Base-by-base conservation (phyloP, 2,797 vertebrate genomes). In the Okamejei kenojei region DNA sequence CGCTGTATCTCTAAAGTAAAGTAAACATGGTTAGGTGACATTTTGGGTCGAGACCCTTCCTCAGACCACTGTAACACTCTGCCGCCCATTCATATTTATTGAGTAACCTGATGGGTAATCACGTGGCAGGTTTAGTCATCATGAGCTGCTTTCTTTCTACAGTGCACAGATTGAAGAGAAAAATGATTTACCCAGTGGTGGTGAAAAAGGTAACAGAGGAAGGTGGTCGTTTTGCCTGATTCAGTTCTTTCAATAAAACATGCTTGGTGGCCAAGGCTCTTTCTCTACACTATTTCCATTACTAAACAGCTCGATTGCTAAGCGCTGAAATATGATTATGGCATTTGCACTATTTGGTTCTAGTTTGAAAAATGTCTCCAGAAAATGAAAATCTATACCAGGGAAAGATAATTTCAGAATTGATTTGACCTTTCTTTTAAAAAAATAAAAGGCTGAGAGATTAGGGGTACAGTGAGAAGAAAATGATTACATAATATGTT, bases 111-210 rank as follows among this genome's bases (percentile, higher is more conserved):
- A 90, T 68, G 86, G 86, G n/a, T 54, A 54, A 29, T 74, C 68
- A 58, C 45, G 71, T 90, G 63, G 23, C 9, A 29, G 65, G 71
- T 45, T 23, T 74, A 71, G 23, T 29, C 61, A 63, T 35, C 4
- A 29, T 45, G 23, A 74, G 11, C 23, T 15, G 45, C 19, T 74
- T 29, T 91, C 38, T 73, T 74, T 26, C 35, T 92, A n/a, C 90
- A 74, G 23, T 92, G 68, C 73, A 71, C 71, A 54, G 71, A 74
- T 71, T 45, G 88, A 73, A 90, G 32, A 29, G 17, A 38, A 74
- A 91, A 45, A 74, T 74, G 63, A 71, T 91, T 74, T 91, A 45
- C 21, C 84, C 71, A 92, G 71, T 92, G 90, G 38, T 58, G 23
- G 26, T 38, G 58, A 92, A 76, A n/a, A 35, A 74, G 71, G 38